Conservation (phyloP, 2,888 invertebrate genomes). For the Drosophila monieri region DNA sequence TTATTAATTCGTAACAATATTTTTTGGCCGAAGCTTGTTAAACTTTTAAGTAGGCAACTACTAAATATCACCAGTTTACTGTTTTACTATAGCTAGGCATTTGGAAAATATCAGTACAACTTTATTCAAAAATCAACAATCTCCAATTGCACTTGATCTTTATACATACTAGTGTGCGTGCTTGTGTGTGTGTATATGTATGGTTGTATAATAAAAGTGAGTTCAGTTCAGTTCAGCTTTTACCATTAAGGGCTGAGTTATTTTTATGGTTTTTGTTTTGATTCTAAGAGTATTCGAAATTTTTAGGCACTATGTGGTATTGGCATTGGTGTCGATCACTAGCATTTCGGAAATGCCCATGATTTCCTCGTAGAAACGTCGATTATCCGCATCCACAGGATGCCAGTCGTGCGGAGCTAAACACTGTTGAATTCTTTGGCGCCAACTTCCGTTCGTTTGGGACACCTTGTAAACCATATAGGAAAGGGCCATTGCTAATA, state of each 20-base stretch:
- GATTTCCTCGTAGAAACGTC: conserved; percentile 81
- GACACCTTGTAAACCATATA: conserved; percentile 77
- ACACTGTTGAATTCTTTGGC: conserved; percentile 79
- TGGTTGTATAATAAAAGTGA: conserved; percentile 43
- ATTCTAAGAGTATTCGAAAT: conserved; percentile 27
- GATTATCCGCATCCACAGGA: conserved; percentile 82
- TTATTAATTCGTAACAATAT: conserved; percentile 33
- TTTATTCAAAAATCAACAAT: conserved; percentile 35
- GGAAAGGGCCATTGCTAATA: conserved; percentile 74
- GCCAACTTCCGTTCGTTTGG: conserved; percentile 74
- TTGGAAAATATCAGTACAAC: conserved; percentile 72
- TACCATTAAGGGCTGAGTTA: not conserved
- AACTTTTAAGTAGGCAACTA: conserved; percentile 53
- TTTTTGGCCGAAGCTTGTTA: conserved; percentile 39
- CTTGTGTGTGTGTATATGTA: conserved; percentile 18
- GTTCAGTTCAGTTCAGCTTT: conserved; percentile 61
- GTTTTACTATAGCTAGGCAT: conserved; percentile 66
- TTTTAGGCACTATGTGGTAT: conserved; percentile 59
- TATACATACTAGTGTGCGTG: conserved; percentile 21
- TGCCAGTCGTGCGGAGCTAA: conserved; percentile 83
- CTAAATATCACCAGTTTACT: conserved; percentile 78
- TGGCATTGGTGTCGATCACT: conserved; percentile 67
- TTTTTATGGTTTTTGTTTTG: conserved; percentile 15
- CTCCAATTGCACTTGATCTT: conserved; percentile 19
- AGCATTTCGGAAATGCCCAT: conserved; percentile 82